Evolutionary conservation across 2,888 invertebrate genomes (phyloP), one percentile per base, ranked within the genome.

Genomic region (Orthonychiurus folsomi): DNA sequence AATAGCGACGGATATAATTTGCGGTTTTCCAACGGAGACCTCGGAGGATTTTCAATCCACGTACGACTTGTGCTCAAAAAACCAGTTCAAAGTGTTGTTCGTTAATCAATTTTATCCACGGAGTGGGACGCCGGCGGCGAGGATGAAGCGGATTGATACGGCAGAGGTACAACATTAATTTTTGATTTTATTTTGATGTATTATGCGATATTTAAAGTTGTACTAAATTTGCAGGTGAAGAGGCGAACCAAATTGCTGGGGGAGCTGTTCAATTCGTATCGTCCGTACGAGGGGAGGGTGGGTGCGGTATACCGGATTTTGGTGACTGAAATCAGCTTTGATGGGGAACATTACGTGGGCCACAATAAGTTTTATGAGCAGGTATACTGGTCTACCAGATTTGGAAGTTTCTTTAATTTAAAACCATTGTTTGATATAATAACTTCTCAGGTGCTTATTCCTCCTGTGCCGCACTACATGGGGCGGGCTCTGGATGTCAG

Each of bases 81-180:
- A 95, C 77, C 84, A 86, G 72, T 99, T 99, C 77, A 91, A 95
- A 0, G 88, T 89, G 73, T 82, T 99, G 3, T 99, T 96, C 78
- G 97, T 97, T 74, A 99, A 99, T 80, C 97, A 99, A 80, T 99
- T 93, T 80, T 99, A 89, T 75, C 92, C 97, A 0, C 79, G 97
- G 20, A 93, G 95, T 0, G 96, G 96, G 1, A 99, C 97, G 0
- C 95, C 94, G 0, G 97, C 97, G 5, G 95, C 96, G 0, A 84
- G 85, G 68, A 87, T 99, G 87, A 80, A 81, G 2, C 83, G 87
- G 77, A 85, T 96, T 26, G 89, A 93, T 0, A 82, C 91, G 0
- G 85, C 89, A 75, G 85, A 89, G 75, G 80, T 80, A 71, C 60
- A 50, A 24, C 48, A 20, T 20, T 24, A 9, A 27, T 20, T 61